phyloP scores from a whole-genome alignment of 2,797 vertebrate species.

The Dromococcyx pavoninus region DNA sequence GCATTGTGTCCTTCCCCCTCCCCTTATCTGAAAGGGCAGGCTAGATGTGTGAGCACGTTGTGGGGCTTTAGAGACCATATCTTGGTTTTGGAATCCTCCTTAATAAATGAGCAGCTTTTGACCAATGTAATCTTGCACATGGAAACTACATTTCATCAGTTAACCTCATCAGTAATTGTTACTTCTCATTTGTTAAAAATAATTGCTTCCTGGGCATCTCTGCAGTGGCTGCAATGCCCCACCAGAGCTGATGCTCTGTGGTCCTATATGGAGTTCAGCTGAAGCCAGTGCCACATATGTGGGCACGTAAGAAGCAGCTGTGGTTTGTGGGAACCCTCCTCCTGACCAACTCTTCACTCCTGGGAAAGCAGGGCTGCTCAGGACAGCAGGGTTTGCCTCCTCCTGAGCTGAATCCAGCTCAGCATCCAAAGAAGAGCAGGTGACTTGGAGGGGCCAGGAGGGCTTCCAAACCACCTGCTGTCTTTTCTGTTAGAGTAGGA shows the following conservation, averaged over 20 bases:
- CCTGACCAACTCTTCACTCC: accelerated
- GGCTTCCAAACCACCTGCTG: accelerated
- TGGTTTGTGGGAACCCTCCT: neutral
- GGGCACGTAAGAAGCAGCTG: accelerated
- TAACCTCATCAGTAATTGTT: neutral
- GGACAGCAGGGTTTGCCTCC: neutral
- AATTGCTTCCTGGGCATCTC: neutral
- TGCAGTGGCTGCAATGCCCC: neutral
- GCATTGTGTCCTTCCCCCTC: neutral
- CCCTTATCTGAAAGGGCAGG: neutral
- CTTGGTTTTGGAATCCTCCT: neutral
- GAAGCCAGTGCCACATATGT: neutral
- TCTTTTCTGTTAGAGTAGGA: accelerated
- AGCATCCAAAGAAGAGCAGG: accelerated
- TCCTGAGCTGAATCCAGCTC: neutral
- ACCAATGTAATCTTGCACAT: neutral
- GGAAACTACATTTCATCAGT: neutral
- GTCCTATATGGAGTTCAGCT: accelerated
- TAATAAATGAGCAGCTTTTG: neutral
- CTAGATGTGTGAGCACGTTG: neutral
- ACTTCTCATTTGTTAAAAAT: neutral
- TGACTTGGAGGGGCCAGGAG: neutral
- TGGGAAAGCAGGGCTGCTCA: neutral
- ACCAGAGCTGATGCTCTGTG: neutral
- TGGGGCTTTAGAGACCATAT: neutral